Evolutionary conservation across 2,888 invertebrate genomes (phyloP).

Genomic region (Drosophila neonasuta): DNA sequence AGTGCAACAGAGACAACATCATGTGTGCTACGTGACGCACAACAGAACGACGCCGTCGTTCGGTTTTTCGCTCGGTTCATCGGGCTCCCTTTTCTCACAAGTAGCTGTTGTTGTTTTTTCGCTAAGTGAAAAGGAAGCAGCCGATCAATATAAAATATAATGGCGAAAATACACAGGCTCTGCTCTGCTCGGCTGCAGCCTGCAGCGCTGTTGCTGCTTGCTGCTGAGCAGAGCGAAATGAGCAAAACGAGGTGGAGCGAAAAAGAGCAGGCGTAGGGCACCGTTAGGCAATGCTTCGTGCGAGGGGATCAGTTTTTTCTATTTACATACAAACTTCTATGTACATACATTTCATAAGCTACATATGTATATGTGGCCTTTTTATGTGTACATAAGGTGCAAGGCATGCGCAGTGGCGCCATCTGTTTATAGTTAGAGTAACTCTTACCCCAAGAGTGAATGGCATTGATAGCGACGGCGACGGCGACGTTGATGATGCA

Average conservation of each 20-base stretch:
- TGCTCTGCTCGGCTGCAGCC: not conserved
- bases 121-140: constrained; percentile 52
- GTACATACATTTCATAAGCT: constrained; percentile 7
- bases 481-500: constrained; percentile 52
- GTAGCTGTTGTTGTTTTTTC: constrained; percentile 32
- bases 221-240: constrained; percentile 19
- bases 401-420: constrained; percentile 66
- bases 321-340: constrained; percentile 38
- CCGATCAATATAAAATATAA: constrained; percentile 63
- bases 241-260: constrained; percentile 15
- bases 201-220: constrained; percentile 10
- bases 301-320: constrained; percentile 70
- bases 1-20: constrained; percentile 39
- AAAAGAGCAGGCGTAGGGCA: constrained; percentile 49
- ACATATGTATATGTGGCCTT: constrained; percentile 25
- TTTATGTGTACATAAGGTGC: constrained; percentile 49
- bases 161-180: constrained; percentile 50
- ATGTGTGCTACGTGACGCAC: constrained; percentile 58
- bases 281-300: constrained; percentile 59
- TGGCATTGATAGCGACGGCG: constrained; percentile 13
- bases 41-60: constrained; percentile 26
- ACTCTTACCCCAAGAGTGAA: constrained; percentile 63
- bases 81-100: constrained; percentile 53
- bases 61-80: constrained; percentile 50
- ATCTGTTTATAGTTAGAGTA: constrained; percentile 47